Evolutionary conservation across 2,888 invertebrate species (phyloP), one percentile per base, ranked within the genome.

Genomic region (Euspilapteryx auroguttella): DNA sequence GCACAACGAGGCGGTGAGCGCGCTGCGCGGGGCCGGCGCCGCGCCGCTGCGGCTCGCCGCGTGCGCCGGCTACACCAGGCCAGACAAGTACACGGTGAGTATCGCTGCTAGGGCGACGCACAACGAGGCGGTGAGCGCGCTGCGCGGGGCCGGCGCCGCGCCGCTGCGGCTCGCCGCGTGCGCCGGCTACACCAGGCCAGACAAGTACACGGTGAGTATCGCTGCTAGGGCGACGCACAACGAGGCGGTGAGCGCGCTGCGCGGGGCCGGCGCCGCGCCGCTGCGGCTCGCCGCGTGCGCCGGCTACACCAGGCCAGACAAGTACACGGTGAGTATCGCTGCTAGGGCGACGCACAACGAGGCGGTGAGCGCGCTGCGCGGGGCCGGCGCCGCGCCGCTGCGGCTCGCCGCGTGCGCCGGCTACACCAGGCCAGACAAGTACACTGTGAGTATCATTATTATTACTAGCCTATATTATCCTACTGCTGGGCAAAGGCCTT

Each of bases 1-100:
- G 21, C 96, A 97, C 73, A 89, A 90, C 55, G 95, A 96, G 66
- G 96, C 96, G 14, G 96, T 97, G 28, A 88, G 89, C 51, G 86
- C 89, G 21, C 77, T 96, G 32, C 83, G 95, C 21, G 79, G 80
- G 31, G 89, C 93, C 44, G 90, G 92, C 27, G 84, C 89, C 53
- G 80, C 81, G 34, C 81, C 81, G 25, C 86, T 97, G 33, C 84
- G 86, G 37, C 81, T 98, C 42, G 81, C 95, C 39, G 90, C 96
- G n/a, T 97, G 96, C 65, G 89, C 93, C 57, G 97, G 96, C 27
- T 89, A 89, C 52, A 55, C 69, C 2, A 39, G 73, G 9, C 59
- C 65, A 1, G 73, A 75, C 30, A 71, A 69, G 38, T 86, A 84
- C 46, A 79, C 88, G 35, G 87, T 85, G 34, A 77, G 75, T 52